Conservation (phyloP, 2,113 vertebrate genomes). For the Amphiprion percula region DNA sequence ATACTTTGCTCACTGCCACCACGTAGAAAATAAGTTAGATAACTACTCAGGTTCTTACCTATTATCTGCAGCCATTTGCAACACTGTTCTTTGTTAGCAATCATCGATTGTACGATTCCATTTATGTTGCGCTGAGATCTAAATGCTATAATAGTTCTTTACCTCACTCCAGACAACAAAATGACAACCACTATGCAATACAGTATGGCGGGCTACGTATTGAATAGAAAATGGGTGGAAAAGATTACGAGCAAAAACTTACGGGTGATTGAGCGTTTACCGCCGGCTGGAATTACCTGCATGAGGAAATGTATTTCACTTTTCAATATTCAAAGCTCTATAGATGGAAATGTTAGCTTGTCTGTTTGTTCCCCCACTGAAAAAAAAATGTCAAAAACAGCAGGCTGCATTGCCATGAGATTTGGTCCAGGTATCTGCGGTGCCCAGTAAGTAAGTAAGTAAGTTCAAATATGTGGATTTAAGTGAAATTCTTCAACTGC, state of each 20-base stretch:
- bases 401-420: neutral
- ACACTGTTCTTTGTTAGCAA: neutral
- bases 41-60: neutral
- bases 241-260: neutral
- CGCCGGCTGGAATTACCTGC: neutral
- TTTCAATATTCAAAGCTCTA: neutral
- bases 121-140: neutral
- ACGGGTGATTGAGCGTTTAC: neutral
- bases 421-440: slow-evolving; percentile 2
- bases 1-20: neutral
- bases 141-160: neutral
- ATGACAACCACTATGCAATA: too few species aligned
- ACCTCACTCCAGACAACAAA: neutral
- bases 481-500: neutral
- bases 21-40: neutral
- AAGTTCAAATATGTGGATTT: neutral
- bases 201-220: neutral
- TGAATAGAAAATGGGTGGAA: slow-evolving; percentile 4
- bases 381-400: slow-evolving; percentile 4
- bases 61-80: neutral
- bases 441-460: neutral
- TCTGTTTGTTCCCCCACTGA: neutral
- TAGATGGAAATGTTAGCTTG: neutral
- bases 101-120: neutral
- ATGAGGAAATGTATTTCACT: neutral